A percentile compares a stretch with the other conserved stretches of the same genome.
phyloP scores from a whole-genome alignment of 2,113 vertebrate genomes.

The Grallaria varia region DNA sequence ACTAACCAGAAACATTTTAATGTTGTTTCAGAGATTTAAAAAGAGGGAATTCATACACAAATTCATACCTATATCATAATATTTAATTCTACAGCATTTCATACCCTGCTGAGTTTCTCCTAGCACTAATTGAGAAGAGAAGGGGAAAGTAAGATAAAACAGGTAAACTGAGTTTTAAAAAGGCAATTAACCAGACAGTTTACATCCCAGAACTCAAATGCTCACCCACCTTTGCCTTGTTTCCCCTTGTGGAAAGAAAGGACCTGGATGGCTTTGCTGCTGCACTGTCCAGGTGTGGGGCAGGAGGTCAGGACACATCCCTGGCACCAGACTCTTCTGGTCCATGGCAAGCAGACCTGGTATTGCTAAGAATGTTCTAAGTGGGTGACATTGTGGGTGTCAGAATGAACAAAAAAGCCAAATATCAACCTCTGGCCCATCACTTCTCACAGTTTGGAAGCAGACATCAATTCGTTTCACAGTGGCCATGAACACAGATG shows the following conservation, averaged over 20 bases:
- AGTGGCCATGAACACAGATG: rapidly evolving
- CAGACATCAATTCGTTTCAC: not conserved
- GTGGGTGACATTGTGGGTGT: not conserved
- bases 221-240: not conserved
- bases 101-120: not conserved
- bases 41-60: not conserved
- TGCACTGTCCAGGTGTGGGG: not conserved
- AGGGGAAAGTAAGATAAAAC: not conserved
- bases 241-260: not conserved
- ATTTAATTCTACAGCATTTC: not conserved
- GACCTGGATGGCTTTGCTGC: not conserved
- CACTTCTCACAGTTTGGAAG: not conserved
- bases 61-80: not conserved
- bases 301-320: not conserved
- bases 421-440: not conserved
- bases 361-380: not conserved
- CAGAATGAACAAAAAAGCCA: not conserved
- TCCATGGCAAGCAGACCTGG: not conserved
- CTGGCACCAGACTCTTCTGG: not conserved
- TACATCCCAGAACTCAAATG: not conserved
- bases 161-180: not conserved
- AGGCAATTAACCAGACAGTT: not conserved
- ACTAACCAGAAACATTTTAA: not conserved
- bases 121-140: not conserved
- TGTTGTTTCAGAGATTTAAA: not conserved